These are phyloP conservation scores for Synergus japonicus DNA, from an alignment of 2,888 invertebrate genomes.

Conservation along the genomic window DNA sequence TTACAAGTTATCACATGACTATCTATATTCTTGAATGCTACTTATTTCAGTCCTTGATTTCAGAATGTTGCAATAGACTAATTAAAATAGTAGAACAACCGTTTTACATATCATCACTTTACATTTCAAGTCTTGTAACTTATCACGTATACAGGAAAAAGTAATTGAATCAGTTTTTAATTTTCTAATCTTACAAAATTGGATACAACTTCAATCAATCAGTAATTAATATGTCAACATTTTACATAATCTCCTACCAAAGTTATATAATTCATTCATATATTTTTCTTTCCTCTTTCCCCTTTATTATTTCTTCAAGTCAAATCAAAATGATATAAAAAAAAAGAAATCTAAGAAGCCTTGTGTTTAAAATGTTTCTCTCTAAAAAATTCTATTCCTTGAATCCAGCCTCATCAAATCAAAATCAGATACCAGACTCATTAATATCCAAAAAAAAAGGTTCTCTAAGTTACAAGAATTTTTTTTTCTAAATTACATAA, in stretches of 20 bases:
- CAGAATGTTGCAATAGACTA: conserved; percentile 10
- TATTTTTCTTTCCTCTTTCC: not conserved
- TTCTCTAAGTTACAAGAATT: too few relatives aligned
- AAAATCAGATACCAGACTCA: too few relatives aligned
- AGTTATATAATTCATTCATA: not conserved
- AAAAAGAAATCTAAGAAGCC: too few relatives aligned
- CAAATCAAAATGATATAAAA: too few relatives aligned
- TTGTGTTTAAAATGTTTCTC: too few relatives aligned
- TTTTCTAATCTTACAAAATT: not conserved
- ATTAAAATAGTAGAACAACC: conserved; percentile 27
- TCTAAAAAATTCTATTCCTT: too few relatives aligned
- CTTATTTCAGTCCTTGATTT: conserved; percentile 24
- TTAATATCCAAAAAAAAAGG: too few relatives aligned
- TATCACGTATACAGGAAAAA: not conserved
- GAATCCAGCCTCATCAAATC: too few relatives aligned
- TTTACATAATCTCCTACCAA: not conserved
- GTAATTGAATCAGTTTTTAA: not conserved
- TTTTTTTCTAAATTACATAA: too few relatives aligned
- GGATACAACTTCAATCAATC: not conserved
- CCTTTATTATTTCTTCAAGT: too few relatives aligned
- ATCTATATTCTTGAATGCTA: conserved; percentile 22
- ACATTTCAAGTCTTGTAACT: conserved; percentile 15
- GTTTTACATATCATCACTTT: conserved; percentile 12
- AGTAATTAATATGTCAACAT: not conserved
- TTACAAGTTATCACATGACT: conserved; percentile 20